Evolutionary conservation across 2,888 invertebrate genomes (phyloP), one percentile per base, ranked within the genome.

Genomic region (Camptogramma bilineatum): DNA sequence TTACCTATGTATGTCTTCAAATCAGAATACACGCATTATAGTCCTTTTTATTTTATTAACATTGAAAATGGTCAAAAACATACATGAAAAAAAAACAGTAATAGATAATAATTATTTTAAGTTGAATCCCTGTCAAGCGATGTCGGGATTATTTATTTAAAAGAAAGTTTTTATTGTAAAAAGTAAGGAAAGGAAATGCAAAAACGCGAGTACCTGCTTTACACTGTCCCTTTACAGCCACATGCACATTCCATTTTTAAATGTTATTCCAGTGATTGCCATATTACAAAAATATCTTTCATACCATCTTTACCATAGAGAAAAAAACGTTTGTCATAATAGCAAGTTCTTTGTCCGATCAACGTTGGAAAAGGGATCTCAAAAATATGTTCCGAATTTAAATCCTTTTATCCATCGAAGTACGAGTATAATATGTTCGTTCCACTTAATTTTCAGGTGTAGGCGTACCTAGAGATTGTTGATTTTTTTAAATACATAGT

Each of bases 91-190:
- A 73, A 71, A 70, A 16, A 3, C 8, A 76, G 74, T 75, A 73
- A 76, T 76, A 75, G 75, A 74, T 84, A 86, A 90, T 90, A 88
- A 88, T 91, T 91, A 91, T 91, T 91, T 90, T 89, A 85, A 85
- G 82, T 84, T 86, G 88, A 88, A 90, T 88, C 90, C 88, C 81
- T 88, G 92, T 91, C 92, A 91, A 84, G 80, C 85, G 77, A 82
- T 83, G 90, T 88, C 86, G 83, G 89, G 89, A 89, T 90, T 92
- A 91, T 93, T 92, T 91, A 92, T 92, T 92, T 92, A 90, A 89
- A 92, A 93, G 93, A 92, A 93, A 93, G 93, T 93, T 92, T 91
- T 92, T 91, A 91, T 88, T 88, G 84, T 89, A 93, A 93, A 93
- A 93, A 93, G 88, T 79, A 73, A 75, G 89, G 89, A 88, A 85